Conservation (phyloP, 2,888 invertebrate species). For the Eucriotettix oculatus region DNA sequence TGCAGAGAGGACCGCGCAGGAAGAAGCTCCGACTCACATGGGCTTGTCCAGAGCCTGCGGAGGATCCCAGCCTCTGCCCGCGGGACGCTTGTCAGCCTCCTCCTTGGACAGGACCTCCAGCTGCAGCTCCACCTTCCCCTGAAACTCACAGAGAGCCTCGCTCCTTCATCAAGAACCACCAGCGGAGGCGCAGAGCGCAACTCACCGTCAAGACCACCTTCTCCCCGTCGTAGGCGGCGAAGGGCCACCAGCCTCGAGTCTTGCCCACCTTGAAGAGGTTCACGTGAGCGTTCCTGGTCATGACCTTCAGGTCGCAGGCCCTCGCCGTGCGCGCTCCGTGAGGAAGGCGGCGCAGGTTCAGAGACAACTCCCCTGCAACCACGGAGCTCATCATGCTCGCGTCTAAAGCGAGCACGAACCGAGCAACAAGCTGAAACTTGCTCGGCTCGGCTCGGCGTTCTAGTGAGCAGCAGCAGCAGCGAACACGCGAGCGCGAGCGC, state of each 20-base stretch:
- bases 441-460: too few species aligned
- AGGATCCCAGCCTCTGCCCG: conserved; percentile 43
- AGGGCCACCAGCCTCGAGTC: conserved; percentile 55
- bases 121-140: conserved; percentile 58
- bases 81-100: conserved; percentile 43
- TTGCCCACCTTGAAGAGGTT: conserved; percentile 45
- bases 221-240: conserved; percentile 22
- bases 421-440: too few species aligned
- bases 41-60: conserved; percentile 46
- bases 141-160: neutral
- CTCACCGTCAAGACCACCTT: conserved; percentile 7
- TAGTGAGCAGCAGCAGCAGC: too few species aligned
- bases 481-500: too few species aligned
- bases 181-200: neutral
- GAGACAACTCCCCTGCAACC: conserved; percentile 31
- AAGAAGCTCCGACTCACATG: conserved; percentile 38
- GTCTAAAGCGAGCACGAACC: too few species aligned
- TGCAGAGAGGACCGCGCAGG: too few species aligned
- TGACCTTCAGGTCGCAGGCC: conserved; percentile 27
- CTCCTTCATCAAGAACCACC: neutral
- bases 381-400: too few species aligned
- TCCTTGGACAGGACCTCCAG: conserved; percentile 38
- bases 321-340: conserved; percentile 32
- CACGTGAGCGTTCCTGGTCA: conserved; percentile 29
- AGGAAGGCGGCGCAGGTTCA: conserved; percentile 43